A percentile compares a stretch with the other conserved stretches of the same genome.
Evolutionary conservation across 2,888 invertebrate species (phyloP).

Genomic region (Aleiodes leptofemur): DNA sequence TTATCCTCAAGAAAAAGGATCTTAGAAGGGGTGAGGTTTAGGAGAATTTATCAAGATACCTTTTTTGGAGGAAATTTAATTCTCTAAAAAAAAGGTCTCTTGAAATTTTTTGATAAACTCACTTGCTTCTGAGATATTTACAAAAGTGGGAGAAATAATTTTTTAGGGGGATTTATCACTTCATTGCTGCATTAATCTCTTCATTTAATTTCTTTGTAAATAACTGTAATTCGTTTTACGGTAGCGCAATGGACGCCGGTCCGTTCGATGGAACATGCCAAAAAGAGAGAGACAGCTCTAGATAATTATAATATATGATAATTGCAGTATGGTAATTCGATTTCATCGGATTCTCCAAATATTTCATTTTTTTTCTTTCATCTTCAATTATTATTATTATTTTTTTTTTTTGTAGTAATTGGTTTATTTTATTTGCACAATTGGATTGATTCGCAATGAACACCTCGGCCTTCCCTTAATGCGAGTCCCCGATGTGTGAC

Average conservation of each 20-base stretch:
- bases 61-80: too few relatives aligned
- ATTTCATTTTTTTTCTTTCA: conserved; percentile 39
- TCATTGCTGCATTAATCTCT: conserved; percentile 1
- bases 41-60: too few relatives aligned
- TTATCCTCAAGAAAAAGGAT: too few relatives aligned
- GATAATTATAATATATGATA: conserved; percentile 60
- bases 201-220: conserved; percentile 41
- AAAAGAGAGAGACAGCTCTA: conserved; percentile 64
- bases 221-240: conserved; percentile 48
- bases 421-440: neutral
- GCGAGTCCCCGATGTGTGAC: conserved; percentile 48
- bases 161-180: neutral
- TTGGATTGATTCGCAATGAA: conserved; percentile 62
- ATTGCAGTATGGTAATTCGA: conserved; percentile 49
- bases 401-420: neutral
- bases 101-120: too few relatives aligned
- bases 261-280: conserved; percentile 70
- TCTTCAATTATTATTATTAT: conserved; percentile 6
- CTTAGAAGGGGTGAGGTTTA: too few relatives aligned
- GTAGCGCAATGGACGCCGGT: conserved; percentile 58
- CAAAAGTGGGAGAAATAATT: conserved; percentile 22
- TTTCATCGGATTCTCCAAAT: conserved; percentile 34
- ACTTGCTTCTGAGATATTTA: too few relatives aligned
- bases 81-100: too few relatives aligned
- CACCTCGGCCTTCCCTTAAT: conserved; percentile 74